Base-by-base conservation (phyloP, 2,113 vertebrate genomes). In the Regulus satrapa region DNA sequence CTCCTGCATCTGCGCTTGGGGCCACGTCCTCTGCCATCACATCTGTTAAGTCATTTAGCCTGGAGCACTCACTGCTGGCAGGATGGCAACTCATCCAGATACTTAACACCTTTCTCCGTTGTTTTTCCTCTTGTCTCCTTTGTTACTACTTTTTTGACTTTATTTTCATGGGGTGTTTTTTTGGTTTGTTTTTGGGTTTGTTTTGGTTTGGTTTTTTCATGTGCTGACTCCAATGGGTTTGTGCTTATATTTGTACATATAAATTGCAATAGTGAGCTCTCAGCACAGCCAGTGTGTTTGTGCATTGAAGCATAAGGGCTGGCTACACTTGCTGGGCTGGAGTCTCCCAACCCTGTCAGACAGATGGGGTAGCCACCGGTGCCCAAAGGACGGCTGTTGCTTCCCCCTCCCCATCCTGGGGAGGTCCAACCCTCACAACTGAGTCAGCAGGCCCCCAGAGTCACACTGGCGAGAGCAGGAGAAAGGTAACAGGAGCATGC, bases 61-160 rank as follows among this genome's bases (percentile, higher is more conserved):
- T 2, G 3, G 17, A 59, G 16, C 10, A 2, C 2, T 5, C 38
- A 40, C 21, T 71, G 25, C 51, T 36, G 49, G 16, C 45, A 43
- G 0, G 0, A 8, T 19, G n/a, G 64, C n/a, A 64, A 15, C 18
- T 80, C 41, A n/a, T 46, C 40, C 3, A 6, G 20, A 7, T 38
- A 8, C 41, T 63, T 51, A 52, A 12, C 12, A 20, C 10, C 36
- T 84, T 77, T 55, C 40, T 73, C 34, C 17, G 4, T 21, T 26
- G 20, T 6, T 61, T 77, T 74, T 68, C 55, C 23, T 59, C 16
- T 59, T 38, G 4, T 24, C 20, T 52, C 20, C 51, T 31, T 36
- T 52, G 5, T 72, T 55, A 24, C 0, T 51, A 21, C 10, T 49
- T 69, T 61, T 77, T 55, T 29, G 0, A 12, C 12, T 46, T 68